Percentiles rank a stretch among this genome's conserved stretches.
These are phyloP conservation scores for Simalia tracyae DNA, from an alignment of 2,797 vertebrate genomes.

Conservation along the genomic window DNA sequence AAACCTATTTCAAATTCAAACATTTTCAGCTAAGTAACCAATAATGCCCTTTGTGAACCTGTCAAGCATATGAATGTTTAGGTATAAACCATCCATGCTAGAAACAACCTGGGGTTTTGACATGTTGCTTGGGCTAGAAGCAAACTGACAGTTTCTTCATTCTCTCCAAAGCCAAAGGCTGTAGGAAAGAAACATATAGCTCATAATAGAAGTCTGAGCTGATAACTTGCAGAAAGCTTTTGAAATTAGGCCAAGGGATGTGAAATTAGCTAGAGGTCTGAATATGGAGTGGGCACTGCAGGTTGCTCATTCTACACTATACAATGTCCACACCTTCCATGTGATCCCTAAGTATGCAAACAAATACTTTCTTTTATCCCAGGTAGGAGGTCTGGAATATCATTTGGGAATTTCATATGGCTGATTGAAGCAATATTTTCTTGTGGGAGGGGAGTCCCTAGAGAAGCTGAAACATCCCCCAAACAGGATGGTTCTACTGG, in stretches of 20 bases:
- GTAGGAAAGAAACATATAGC: neutral
- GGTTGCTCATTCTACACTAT: neutral
- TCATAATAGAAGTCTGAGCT: neutral
- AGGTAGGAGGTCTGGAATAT: neutral
- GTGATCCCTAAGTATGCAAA: neutral
- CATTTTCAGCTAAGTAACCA: neutral
- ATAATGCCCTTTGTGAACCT: neutral
- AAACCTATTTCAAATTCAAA: constrained; percentile 13
- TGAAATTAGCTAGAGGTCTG: neutral
- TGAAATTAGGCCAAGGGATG: neutral
- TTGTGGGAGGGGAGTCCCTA: neutral
- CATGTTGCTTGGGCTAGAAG: neutral
- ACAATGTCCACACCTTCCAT: neutral
- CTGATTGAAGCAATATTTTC: neutral
- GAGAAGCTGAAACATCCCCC: neutral
- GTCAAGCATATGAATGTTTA: neutral
- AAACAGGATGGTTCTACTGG: neutral
- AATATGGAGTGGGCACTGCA: neutral
- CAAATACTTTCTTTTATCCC: neutral
- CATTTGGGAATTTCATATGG: neutral
- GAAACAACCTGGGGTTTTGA: neutral
- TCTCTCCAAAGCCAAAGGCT: neutral
- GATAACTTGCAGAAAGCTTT: neutral
- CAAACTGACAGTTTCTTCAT: neutral
- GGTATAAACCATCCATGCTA: neutral